These are phyloP conservation scores for Carcinoscorpius rotundicauda DNA, from an alignment of 1,140 invertebrate genomes.

Conservation along the genomic window DNA sequence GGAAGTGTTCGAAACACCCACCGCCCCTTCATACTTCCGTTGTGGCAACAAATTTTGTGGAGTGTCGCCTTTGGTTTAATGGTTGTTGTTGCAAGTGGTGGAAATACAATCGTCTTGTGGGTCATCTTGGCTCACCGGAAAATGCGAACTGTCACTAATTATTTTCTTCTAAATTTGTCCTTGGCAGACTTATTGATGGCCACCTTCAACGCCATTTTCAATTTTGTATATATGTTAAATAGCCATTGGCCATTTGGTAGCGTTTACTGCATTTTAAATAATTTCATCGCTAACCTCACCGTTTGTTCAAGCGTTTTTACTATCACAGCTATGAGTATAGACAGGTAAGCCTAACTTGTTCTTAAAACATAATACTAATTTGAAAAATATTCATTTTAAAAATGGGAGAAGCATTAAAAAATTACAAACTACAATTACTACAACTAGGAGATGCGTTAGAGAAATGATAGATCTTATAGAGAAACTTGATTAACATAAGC, in stretches of 20 bases:
- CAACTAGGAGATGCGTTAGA: no score
- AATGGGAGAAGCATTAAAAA: no score
- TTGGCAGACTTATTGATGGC: constrained; percentile 33
- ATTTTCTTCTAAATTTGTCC: constrained; percentile 31
- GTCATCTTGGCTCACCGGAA: constrained; percentile 65
- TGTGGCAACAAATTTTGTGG: constrained; percentile 22
- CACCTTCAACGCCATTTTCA: constrained; percentile 38
- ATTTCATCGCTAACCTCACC: constrained; percentile 77
- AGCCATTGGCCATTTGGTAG: constrained; percentile 74
- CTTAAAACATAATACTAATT: no score
- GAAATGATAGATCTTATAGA: no score
- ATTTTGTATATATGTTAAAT: constrained; percentile 36
- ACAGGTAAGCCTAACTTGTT: constrained; percentile 55
- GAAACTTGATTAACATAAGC: no score
- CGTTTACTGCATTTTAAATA: constrained; percentile 70
- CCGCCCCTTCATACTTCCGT: constrained; percentile 14
- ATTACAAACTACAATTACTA: no score
- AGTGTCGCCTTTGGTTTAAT: constrained; percentile 38
- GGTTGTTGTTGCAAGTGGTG: constrained; percentile 59
- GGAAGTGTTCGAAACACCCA: not conserved
- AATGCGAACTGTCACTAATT: constrained; percentile 31
- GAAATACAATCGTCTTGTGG: constrained; percentile 78
- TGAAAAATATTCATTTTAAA: no score
- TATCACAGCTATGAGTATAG: constrained; percentile 85
- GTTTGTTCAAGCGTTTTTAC: constrained; percentile 84